Conservation (phyloP, 2,888 invertebrate genomes). For the Incurvaria masculella region DNA sequence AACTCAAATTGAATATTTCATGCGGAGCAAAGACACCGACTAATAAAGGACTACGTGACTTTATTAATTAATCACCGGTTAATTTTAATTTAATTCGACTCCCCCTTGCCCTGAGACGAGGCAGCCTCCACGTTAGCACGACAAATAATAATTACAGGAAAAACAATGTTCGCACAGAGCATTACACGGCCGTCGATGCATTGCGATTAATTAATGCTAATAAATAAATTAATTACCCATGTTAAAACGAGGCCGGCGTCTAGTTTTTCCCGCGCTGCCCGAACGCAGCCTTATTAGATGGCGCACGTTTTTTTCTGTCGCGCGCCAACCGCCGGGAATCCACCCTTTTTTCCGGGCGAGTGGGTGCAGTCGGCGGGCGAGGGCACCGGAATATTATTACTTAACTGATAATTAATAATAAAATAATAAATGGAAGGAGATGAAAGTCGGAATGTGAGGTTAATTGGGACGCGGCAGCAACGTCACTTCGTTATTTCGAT, state of each 20-base stretch:
- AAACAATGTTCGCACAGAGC: not conserved
- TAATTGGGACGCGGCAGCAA: not conserved
- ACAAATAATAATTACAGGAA: not conserved
- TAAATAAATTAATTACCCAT: constrained; percentile 53
- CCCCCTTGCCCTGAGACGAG: not conserved
- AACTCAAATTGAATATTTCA: too few relatives aligned
- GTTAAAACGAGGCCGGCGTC: constrained; percentile 41
- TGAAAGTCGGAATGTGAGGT: not conserved
- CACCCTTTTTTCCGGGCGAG: not conserved
- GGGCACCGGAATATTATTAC: not conserved
- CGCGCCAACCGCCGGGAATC: not conserved
- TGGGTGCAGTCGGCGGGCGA: not conserved
- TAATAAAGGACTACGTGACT: not conserved
- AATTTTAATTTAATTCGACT: not conserved
- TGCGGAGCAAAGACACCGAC: not conserved
- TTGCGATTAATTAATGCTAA: constrained; percentile 49
- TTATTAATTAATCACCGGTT: not conserved
- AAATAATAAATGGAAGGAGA: not conserved
- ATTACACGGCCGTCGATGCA: constrained; percentile 7
- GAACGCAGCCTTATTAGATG: not conserved
- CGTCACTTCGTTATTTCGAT: too few relatives aligned
- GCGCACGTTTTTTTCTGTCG: not conserved
- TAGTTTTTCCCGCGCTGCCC: constrained; percentile 28
- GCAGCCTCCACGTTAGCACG: not conserved
- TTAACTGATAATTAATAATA: not conserved